Evolutionary conservation across 2,888 invertebrate species (phyloP), one percentile per base, ranked within the genome.

Genomic region (Macrophya alboannulata): DNA sequence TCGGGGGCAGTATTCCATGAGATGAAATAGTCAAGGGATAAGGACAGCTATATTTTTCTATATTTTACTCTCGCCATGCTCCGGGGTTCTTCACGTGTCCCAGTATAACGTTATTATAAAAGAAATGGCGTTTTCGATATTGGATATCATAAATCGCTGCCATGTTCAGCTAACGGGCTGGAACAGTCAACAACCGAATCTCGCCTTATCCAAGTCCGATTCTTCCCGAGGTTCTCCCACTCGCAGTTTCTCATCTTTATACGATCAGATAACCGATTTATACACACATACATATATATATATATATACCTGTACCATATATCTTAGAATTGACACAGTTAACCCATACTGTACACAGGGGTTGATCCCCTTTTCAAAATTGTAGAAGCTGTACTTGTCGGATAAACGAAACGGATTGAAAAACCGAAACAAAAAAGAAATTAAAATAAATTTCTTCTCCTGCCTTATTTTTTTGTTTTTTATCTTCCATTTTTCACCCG

Each of bases 111-210:
- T 77, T 85, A 85, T 85, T 85, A 85, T 77, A 77, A 85, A 85
- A 77, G 84, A 85, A 85, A 77, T 21, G 77, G 74, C 84, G 51
- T 76, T 65, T 77, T 85, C 76, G 84, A 85, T 85, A 85, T 85
- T 85, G 84, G 74, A 85, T 77, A 37, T 85, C 51, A 85, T 85
- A 85, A 85, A 85, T 85, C 84, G 76, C 77, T 77, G 84, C 84
- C 84, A 85, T 74, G 84, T 85, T 85, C 84, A 85, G 84, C 84
- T 85, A 85, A 85, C 84, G 77, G 84, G 84, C 72, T 85, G 84
- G 84, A 85, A 85, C 84, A 85, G 84, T 85, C 84, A 85, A 85
- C 84, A 85, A 77, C 77, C 84, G 65, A 48, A 68, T 68, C 83
- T 83, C 83, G 43, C 68, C 45, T 83, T 83, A 71, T 83, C 83